Base-by-base conservation (phyloP, 2,797 vertebrate species). In the Chanos chanos region DNA sequence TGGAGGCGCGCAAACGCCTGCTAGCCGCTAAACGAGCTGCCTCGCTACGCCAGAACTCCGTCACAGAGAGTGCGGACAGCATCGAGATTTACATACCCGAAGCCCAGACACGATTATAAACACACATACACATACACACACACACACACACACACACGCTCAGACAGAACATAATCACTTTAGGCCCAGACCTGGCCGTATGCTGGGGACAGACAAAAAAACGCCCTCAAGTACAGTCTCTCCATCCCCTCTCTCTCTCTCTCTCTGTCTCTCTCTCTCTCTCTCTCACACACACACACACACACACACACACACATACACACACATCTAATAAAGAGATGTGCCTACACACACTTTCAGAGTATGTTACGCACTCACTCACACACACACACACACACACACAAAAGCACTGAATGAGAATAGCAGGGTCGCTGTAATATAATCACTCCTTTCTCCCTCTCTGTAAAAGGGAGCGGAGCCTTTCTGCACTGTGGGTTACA, bases 71-170 rank as follows among this genome's bases (percentile, higher is more conserved):
- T 61, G 93, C 93, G 67, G 94, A 98, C 89, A 98, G 94, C 90
- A 98, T 98, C 76, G 96, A 98, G 88, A 98, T 98, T 85, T 98
- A 98, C 90, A 98, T 98, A 87, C 95, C 96, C 5, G 96, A 98
- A 87, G 96, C 96, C 80, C 96, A 98, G 89, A 98, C 96, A 85
- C 91, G 94, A 89, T 93, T 97, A 89, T 97, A 93, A 96, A 27
- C 24, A 63, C 45, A 51, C 47, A 64, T 52, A 70, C 64, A 71
- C 51, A 62, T 34, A 24, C 2, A 16, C 48, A 70, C 15, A 19
- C 45, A 34, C 36, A 27, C 10, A 36, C 24, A 36, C 22, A 25
- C 59, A 75, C 70, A 58, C 41, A n/a, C n/a, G n/a, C 49, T 28
- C 16, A 59, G 43, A 16, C 4, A 19, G n/a, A n/a, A n/a, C n/a